These are phyloP conservation scores for Anniella stebbinsi DNA, from an alignment of 2,797 vertebrate genomes.

Conservation along the genomic window DNA sequence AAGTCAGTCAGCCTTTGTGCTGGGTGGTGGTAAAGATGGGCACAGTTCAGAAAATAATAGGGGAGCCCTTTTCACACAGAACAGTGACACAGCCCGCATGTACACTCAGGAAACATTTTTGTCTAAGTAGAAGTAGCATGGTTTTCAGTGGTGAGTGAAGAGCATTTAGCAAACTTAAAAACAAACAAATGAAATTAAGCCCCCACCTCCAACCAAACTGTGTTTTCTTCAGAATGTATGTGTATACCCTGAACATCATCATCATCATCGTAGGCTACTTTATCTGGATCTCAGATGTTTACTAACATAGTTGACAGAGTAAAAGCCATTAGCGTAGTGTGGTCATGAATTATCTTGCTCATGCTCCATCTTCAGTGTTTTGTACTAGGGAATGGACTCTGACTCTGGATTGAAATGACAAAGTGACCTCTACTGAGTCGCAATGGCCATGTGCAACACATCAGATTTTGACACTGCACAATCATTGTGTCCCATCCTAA, in stretches of 20 bases:
- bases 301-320: no score
- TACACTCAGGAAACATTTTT: not conserved
- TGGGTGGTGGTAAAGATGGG: not conserved
- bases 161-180: not conserved
- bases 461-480: not conserved
- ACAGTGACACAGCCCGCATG: not conserved
- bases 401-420: no score
- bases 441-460: not conserved
- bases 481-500: not conserved
- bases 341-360: not conserved
- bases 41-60: not conserved
- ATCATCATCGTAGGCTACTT: not conserved
- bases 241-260: not conserved
- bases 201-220: no score
- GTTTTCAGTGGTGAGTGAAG: not conserved
- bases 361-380: not conserved
- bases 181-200: not conserved
- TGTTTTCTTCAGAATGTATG: not conserved
- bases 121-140: not conserved
- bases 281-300: not conserved
- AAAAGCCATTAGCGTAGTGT: not conserved
- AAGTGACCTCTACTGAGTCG: not conserved
- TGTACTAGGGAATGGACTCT: not conserved
- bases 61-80: not conserved
- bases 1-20: not conserved